Conservation (phyloP, 2,888 invertebrate species). For the Campoplex nolae region DNA sequence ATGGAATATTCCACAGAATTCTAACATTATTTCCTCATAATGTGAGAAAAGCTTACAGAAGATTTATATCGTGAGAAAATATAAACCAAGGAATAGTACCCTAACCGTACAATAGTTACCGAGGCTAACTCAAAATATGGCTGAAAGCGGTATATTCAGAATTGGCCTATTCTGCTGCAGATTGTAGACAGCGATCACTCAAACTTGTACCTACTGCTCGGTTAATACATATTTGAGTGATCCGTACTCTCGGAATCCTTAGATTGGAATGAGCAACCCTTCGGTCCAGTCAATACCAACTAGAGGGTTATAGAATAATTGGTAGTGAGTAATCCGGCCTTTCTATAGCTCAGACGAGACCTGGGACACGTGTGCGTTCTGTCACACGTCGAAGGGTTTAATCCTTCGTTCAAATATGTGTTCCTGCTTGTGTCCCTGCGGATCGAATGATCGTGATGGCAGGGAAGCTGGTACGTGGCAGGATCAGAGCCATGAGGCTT, state of each 20-base stretch:
- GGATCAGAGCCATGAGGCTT: slow-evolving; percentile 49
- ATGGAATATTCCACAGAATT: background rate
- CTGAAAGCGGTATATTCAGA: background rate
- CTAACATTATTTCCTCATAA: background rate
- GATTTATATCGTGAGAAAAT: background rate
- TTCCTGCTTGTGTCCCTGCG: slow-evolving; percentile 45
- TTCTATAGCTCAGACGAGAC: slow-evolving; percentile 2
- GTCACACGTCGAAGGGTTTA: slow-evolving; percentile 63
- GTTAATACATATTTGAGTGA: slow-evolving; percentile 4
- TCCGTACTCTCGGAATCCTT: slow-evolving; percentile 16
- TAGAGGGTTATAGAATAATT: slow-evolving; percentile 62
- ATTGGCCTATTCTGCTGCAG: background rate
- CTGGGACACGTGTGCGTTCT: slow-evolving; percentile 33
- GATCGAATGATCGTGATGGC: slow-evolving; percentile 55
- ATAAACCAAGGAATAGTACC: background rate
- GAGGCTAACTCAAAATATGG: background rate
- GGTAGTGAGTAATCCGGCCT: slow-evolving; percentile 35
- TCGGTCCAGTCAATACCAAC: slow-evolving; percentile 48
- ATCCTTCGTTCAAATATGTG: slow-evolving; percentile 65
- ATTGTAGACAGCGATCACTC: background rate
- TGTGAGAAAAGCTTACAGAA: background rate
- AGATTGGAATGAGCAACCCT: slow-evolving; percentile 43
- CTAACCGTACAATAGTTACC: background rate
- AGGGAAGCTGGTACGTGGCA: slow-evolving; percentile 50
- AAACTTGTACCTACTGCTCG: background rate